Conservation (phyloP, 2,888 invertebrate species). For the Lasioglossum morio region DNA sequence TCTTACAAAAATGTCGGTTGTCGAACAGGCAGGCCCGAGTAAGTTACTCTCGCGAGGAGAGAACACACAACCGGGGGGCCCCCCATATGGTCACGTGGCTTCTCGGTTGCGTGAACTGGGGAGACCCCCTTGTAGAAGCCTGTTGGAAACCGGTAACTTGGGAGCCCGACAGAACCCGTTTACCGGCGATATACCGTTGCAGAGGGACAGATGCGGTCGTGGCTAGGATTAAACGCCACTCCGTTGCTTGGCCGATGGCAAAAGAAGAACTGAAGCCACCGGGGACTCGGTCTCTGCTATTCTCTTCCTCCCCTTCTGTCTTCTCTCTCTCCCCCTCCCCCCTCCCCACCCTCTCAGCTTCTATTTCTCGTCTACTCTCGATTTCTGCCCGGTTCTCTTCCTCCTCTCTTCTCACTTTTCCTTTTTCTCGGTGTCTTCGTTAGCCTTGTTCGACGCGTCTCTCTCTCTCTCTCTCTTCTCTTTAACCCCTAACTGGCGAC, state of each 20-base stretch:
- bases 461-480: neutral
- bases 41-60: neutral
- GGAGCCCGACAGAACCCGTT: constrained; percentile 54
- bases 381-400: constrained; percentile 38
- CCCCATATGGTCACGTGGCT: neutral
- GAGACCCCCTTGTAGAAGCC: constrained; percentile 2
- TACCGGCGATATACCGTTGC: constrained; percentile 72
- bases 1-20: constrained; percentile 28
- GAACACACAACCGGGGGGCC: neutral
- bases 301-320: constrained; percentile 22
- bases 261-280: constrained; percentile 60
- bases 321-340: too few relatives aligned
- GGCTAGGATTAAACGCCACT: constrained; percentile 60
- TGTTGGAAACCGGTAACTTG: constrained; percentile 59
- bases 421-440: constrained; percentile 10
- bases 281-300: constrained; percentile 23
- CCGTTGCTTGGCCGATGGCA: constrained; percentile 39
- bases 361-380: constrained; percentile 41
- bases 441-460: neutral
- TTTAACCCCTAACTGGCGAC: neutral
- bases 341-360: constrained; percentile 2
- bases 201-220: constrained; percentile 60
- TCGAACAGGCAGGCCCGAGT: neutral
- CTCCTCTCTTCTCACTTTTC: constrained; percentile 16
- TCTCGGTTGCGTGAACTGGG: constrained; percentile 29